Conservation (phyloP, 2,888 invertebrate genomes). For the Reticulitermes lucifugus region DNA sequence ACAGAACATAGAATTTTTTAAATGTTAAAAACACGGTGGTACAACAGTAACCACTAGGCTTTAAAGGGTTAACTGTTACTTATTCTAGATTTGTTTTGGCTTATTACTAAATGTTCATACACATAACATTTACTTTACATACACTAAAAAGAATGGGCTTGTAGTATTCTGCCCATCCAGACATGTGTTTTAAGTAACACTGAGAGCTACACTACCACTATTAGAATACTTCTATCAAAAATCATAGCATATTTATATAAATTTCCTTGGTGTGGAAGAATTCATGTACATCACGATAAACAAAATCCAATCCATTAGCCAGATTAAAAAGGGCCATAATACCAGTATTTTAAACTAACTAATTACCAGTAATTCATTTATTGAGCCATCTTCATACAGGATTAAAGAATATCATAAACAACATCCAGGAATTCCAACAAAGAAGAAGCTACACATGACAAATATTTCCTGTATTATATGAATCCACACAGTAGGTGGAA, state of each 20-base stretch:
- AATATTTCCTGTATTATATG: not conserved
- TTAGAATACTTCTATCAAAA: not conserved
- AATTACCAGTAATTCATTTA: not conserved
- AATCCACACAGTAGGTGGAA: not conserved
- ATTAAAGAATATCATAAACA: not conserved
- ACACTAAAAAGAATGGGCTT: not conserved
- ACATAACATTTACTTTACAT: not conserved
- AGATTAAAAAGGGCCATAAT: not conserved
- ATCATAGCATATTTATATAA: constrained; percentile 21
- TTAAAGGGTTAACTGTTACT: too few species aligned
- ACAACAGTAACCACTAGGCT: too few species aligned
- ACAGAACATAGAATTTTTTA: too few species aligned
- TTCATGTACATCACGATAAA: constrained; percentile 23
- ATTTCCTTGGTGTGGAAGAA: constrained; percentile 18
- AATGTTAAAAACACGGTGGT: too few species aligned
- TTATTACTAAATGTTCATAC: constrained; percentile 14
- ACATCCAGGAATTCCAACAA: not conserved
- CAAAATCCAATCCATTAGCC: not conserved
- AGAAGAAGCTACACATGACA: not conserved
- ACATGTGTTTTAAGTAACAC: not conserved
- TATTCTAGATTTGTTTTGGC: not conserved
- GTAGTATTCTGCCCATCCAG: not conserved
- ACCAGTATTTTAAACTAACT: not conserved
- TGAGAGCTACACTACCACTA: not conserved
- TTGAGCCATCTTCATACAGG: not conserved